A percentile compares a stretch with the other conserved stretches of the same genome.
These are phyloP conservation scores for Siderastrea radians DNA, from an alignment of 92 coral and sea anemone species.

Conservation along the genomic window DNA sequence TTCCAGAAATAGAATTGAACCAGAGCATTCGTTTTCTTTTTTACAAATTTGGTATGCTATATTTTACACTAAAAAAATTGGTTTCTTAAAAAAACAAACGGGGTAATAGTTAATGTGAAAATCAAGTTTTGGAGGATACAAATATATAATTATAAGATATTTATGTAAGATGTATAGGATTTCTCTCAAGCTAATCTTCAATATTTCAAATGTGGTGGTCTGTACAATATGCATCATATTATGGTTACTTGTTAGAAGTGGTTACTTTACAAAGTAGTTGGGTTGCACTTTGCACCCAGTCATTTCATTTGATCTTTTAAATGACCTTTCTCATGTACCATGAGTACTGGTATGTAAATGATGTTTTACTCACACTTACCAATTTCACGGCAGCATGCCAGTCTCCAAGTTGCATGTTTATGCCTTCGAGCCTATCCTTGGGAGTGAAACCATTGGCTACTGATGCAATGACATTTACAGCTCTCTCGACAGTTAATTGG, in stretches of 20 bases:
- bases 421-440: too few relatives aligned
- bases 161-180: not conserved
- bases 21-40: not conserved
- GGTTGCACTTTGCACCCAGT: conserved; percentile 14
- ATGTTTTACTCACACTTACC: conserved; percentile 21
- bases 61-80: not conserved
- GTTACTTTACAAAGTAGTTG: not conserved
- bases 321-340: not conserved
- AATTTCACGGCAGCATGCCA: too few relatives aligned
- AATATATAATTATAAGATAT: not conserved
- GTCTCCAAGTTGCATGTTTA: too few relatives aligned
- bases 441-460: too few relatives aligned
- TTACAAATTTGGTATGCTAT: not conserved
- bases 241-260: not conserved
- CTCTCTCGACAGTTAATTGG: too few relatives aligned
- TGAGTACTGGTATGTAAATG: not conserved
- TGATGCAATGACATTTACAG: too few relatives aligned
- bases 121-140: not conserved
- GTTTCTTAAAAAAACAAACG: not conserved
- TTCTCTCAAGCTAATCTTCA: conserved; percentile 7
- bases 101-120: not conserved
- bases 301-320: not conserved
- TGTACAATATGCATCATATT: not conserved
- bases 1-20: conserved; percentile 1
- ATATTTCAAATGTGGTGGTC: not conserved